A percentile compares a stretch with the other conserved stretches of the same genome.
These are phyloP conservation scores for Sphinx pinastri DNA, from an alignment of 2,888 invertebrate genomes.

Conservation along the genomic window DNA sequence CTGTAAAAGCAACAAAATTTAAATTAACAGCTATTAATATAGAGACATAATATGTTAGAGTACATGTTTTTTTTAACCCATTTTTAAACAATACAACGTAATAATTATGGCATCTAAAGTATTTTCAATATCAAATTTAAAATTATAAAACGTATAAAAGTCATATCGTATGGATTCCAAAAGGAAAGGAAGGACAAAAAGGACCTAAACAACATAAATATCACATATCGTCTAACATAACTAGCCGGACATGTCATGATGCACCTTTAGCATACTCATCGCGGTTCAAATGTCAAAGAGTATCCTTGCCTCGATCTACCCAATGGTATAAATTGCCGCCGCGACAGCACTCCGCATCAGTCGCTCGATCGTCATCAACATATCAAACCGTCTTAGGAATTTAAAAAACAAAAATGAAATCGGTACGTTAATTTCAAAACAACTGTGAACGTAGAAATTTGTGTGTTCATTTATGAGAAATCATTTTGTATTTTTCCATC, in stretches of 20 bases:
- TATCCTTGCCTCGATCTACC: slow-evolving; percentile 67
- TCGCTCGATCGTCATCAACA: slow-evolving; percentile 64
- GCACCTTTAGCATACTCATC: slow-evolving; percentile 29
- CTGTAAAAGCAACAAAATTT: too few species aligned
- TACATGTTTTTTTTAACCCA: too few species aligned
- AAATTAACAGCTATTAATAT: too few species aligned
- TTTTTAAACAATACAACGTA: too few species aligned
- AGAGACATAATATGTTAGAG: too few species aligned
- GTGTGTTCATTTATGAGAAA: too few species aligned
- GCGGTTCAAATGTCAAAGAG: slow-evolving; percentile 78
- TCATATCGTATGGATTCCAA: too few species aligned
- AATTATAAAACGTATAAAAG: too few species aligned
- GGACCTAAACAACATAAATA: not conserved
- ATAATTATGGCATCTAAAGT: too few species aligned
- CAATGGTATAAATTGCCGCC: slow-evolving; percentile 64
- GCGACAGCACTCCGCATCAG: slow-evolving; percentile 63
- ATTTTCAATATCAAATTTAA: too few species aligned
- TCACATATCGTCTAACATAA: slow-evolving; percentile 18
- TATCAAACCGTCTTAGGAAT: slow-evolving; percentile 52
- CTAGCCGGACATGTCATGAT: slow-evolving; percentile 29
- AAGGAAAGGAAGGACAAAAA: not conserved
- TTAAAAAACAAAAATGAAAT: slow-evolving; percentile 73
- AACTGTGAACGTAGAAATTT: not conserved
- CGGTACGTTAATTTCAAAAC: slow-evolving; percentile 61
- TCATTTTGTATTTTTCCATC: too few species aligned